A percentile compares a stretch with the other conserved stretches of the same genome.
These are phyloP conservation scores for Phania funesta DNA, from an alignment of 2,888 invertebrate genomes.

Conservation along the genomic window DNA sequence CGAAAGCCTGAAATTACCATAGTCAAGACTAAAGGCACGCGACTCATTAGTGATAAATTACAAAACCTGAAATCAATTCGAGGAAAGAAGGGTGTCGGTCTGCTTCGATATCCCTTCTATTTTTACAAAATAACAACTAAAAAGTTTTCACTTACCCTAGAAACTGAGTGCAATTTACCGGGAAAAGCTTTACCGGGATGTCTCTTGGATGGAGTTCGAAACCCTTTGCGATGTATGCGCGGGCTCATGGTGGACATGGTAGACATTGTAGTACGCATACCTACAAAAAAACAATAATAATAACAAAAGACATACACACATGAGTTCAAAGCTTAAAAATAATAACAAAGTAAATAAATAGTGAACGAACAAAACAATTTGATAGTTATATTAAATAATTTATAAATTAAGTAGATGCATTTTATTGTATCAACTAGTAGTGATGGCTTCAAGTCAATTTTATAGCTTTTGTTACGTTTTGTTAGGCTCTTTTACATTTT, in stretches of 20 bases:
- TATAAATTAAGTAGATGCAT: no score
- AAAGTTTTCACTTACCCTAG: conserved; percentile 78
- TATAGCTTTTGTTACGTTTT: conserved; percentile 3
- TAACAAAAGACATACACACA: not conserved
- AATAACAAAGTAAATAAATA: not conserved
- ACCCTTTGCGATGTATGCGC: conserved; percentile 85
- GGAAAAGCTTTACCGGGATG: conserved; percentile 81
- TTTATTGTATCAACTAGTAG: no score
- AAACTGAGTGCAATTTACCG: conserved; percentile 81
- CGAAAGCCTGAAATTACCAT: no score
- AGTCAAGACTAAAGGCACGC: no score
- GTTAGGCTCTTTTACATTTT: conserved; percentile 15
- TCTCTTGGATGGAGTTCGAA: conserved; percentile 85
- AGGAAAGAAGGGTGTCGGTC: no score
- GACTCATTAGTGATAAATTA: no score
- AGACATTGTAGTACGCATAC: conserved; percentile 88
- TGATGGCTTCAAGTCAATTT: no score
- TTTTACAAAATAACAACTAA: no score
- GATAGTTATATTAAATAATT: no score
- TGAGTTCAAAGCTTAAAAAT: conserved; percentile 11
- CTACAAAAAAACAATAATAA: conserved; percentile 78
- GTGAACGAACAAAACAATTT: not conserved
- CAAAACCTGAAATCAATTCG: no score
- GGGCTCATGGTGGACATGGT: conserved; percentile 85
- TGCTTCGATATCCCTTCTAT: no score